phyloP scores from a whole-genome alignment of 2,113 vertebrate genomes.

The Nothoprocta pentlandii region DNA sequence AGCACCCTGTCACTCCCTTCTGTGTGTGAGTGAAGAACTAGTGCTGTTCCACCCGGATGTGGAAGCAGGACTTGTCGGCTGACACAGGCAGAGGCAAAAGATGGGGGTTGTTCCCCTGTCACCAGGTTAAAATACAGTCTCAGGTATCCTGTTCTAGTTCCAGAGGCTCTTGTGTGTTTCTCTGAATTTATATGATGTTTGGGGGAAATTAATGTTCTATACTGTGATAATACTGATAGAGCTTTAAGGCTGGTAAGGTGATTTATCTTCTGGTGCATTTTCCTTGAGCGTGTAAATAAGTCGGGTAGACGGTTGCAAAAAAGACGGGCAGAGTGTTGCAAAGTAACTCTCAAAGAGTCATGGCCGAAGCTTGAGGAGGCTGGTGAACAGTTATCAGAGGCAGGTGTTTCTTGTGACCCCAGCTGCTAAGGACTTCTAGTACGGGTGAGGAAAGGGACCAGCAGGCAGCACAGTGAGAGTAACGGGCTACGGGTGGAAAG shows the following conservation, averaged over 20 bases:
- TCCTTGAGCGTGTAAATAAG: neutral
- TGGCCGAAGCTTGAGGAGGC: neutral
- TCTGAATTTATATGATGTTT: neutral
- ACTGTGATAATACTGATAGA: neutral
- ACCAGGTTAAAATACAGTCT: neutral
- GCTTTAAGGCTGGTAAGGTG: neutral
- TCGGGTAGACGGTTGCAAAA: neutral
- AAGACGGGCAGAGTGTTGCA: neutral
- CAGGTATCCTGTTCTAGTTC: neutral
- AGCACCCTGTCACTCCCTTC: neutral
- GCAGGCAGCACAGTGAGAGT: neutral
- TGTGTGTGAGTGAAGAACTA: neutral
- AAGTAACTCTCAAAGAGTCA: neutral
- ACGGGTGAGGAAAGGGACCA: neutral
- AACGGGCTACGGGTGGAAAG: rapidly evolving
- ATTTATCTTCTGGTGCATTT: neutral
- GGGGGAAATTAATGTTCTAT: neutral
- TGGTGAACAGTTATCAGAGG: neutral
- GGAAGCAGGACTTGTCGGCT: neutral
- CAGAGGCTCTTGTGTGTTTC: neutral
- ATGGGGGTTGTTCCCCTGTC: neutral
- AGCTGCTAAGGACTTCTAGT: neutral
- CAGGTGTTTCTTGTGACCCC: neutral
- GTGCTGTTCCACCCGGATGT: neutral
- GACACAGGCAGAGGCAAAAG: neutral